Evolutionary conservation across 2,888 invertebrate genomes (phyloP), one percentile per base, ranked within the genome.

Genomic region (Amphipoea lucens): DNA sequence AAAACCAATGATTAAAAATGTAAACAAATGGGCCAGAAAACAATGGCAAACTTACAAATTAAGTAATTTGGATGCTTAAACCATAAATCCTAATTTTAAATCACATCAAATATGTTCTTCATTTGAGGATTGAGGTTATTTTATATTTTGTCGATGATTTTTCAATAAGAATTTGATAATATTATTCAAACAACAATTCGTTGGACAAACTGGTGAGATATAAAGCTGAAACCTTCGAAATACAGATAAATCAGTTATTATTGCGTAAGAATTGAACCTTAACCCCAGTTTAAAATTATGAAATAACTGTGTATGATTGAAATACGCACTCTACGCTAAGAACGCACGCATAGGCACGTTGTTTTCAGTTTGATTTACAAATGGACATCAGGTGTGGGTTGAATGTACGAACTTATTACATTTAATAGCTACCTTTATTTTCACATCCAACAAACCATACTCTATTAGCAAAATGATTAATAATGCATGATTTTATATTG

Each of bases 401-500:
- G 54, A 74, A 65, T 42, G 40, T 81, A 60, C 75, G 0, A 75
- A 60, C 29, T n/a, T 57, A 57, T 14, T 51, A 51, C 57, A 48
- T 48, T 48, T 65, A 80, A 40, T 57, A 45, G 6, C n/a, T 73
- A 23, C 20, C 17, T 74, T 82, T 45, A 82, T 82, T 67, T 57
- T 40, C n/a, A 75, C 11, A 45, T 60, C 40, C 23, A 23, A 29
- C 80, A 36, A 82, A 62, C 67, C 36, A 62, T 62, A 45, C 17
- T 67, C 29, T 76, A 68, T 76, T 54, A 76, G 45, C 40, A 62
- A 48, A 60, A 48, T 68, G 40, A 68, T 81, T 68, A 81, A 82
- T 68, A 83, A 81, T 82, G 63, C 68, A 78, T 45, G 78, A 62
- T 62, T 80, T 83, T 48, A 68, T 78, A 80, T 80, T 80, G 78